These are phyloP conservation scores for Rhea pennata DNA, from an alignment of 2,113 vertebrate species.

Conservation along the genomic window DNA sequence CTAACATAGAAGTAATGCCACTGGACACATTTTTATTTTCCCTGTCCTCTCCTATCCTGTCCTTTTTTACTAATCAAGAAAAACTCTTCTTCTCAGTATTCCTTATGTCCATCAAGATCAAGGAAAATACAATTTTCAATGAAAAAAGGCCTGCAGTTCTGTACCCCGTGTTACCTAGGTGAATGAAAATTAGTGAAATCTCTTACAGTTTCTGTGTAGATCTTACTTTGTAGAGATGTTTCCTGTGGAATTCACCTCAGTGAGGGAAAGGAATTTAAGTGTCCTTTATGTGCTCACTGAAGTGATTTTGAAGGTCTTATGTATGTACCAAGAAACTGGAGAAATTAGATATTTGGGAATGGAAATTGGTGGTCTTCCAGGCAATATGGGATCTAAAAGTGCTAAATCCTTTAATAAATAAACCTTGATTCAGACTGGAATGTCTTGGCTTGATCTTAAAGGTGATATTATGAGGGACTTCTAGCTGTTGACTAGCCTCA, in stretches of 20 bases:
- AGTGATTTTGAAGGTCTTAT: conserved; percentile 64
- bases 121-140: background rate
- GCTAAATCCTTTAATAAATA: conserved; percentile 86
- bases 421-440: conserved; percentile 83
- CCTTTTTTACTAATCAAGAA: background rate
- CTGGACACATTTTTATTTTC: background rate
- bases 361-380: conserved; percentile 82
- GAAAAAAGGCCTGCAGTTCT: background rate
- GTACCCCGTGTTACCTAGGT: background rate
- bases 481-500: conserved; percentile 73
- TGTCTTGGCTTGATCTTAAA: conserved; percentile 85
- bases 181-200: background rate
- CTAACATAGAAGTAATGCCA: too few species aligned
- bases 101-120: background rate
- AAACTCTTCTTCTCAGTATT: background rate
- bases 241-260: conserved; percentile 43
- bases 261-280: conserved; percentile 56
- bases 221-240: conserved; percentile 54
- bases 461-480: conserved; percentile 77
- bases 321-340: conserved; percentile 69
- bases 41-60: background rate
- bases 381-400: conserved; percentile 81
- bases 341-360: conserved; percentile 82
- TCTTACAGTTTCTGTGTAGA: background rate
- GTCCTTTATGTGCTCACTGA: conserved; percentile 27